These are phyloP conservation scores for Drosophila ficusphila DNA, from an alignment of 1,140 invertebrate species.

Conservation along the genomic window DNA sequence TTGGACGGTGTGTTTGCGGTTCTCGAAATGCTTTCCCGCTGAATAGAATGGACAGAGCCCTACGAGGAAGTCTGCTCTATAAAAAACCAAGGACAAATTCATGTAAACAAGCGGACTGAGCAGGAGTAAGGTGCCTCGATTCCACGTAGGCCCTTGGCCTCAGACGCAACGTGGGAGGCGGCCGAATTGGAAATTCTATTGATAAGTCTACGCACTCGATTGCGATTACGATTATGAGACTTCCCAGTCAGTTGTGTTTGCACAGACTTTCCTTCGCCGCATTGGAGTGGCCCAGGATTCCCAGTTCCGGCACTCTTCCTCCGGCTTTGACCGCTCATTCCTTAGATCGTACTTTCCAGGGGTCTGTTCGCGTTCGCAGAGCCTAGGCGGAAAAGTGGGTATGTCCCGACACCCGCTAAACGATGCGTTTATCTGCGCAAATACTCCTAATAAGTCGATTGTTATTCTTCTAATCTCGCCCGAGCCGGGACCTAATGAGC, in stretches of 20 bases:
- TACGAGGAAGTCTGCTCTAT: constrained; percentile 14
- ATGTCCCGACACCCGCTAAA: constrained; percentile 82
- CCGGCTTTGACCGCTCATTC: constrained; percentile 19
- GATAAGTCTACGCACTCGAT: constrained; percentile 27
- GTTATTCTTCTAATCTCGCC: constrained; percentile 57
- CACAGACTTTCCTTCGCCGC: constrained; percentile 28
- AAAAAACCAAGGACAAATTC: constrained; percentile 61
- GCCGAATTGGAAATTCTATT: constrained; percentile 52
- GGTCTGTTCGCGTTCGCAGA: constrained; percentile 42
- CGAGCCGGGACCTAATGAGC: constrained; percentile 54
- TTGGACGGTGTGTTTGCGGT: constrained; percentile 63
- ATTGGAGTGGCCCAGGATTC: constrained; percentile 50
- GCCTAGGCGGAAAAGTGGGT: constrained; percentile 76
- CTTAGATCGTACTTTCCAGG: constrained; percentile 64
- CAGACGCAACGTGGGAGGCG: constrained; percentile 57
- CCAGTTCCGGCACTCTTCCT: constrained; percentile 25
- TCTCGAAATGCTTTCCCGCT: constrained; percentile 68
- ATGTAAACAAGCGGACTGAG: constrained; percentile 57
- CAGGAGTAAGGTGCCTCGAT: constrained; percentile 41
- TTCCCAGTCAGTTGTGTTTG: constrained; percentile 62
- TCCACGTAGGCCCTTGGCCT: constrained; percentile 5
- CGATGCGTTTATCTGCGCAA: constrained; percentile 82
- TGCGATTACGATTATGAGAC: constrained; percentile 38
- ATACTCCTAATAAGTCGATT: constrained; percentile 83
- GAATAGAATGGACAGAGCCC: no score